Base-by-base conservation (phyloP, 2,113 vertebrate species). In the Chamaetylas fuelleborni region DNA sequence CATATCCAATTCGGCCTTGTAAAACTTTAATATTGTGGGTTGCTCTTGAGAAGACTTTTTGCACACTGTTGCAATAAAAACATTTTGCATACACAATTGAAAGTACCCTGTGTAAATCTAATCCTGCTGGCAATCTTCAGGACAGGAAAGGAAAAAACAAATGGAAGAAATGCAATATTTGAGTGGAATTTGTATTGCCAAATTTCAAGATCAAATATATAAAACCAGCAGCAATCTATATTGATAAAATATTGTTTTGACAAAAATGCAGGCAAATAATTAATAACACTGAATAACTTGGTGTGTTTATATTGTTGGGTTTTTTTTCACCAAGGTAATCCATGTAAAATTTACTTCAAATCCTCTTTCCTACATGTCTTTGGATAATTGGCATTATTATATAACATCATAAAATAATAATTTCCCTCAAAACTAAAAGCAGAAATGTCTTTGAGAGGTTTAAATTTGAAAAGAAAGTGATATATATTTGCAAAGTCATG, bases 281-380 rank as follows among this genome's bases (percentile, higher is more conserved):
- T 73, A 3, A 8, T 61, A 40, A 57, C 17, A 77, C 9, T 31
- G 18, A 50, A 48, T 28, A 72, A 80, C 7, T 22, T 57, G 4
- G 2, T 9, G 6, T 5, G 2, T 29, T 83, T 71, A 5, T 62
- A 11, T 57, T 45, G 9, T 53, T 51, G 14, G 8, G 2, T 0
- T 0, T 62, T 50, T 70, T 79, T 71, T 18, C 14, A 50, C 22
- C 3, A 8, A 72, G 8, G 9, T 50, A 82, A 51, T 3, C 12
- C 40, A 57, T 7, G 19, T 25, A 65, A 86, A 86, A 74, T 62
- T 73, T 91, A 34, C 20, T 53, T 36, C 25, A 58, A 26, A 62
- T 45, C 29, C 5, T 66, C 10, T 12, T 18, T 86, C 3, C 7
- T 31, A 84, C 29, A 2, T 8, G 20, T 50, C 19, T 71, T 67